Evolutionary conservation across 2,888 invertebrate genomes (phyloP).

Genomic region (Monoplex corrugatus): DNA sequence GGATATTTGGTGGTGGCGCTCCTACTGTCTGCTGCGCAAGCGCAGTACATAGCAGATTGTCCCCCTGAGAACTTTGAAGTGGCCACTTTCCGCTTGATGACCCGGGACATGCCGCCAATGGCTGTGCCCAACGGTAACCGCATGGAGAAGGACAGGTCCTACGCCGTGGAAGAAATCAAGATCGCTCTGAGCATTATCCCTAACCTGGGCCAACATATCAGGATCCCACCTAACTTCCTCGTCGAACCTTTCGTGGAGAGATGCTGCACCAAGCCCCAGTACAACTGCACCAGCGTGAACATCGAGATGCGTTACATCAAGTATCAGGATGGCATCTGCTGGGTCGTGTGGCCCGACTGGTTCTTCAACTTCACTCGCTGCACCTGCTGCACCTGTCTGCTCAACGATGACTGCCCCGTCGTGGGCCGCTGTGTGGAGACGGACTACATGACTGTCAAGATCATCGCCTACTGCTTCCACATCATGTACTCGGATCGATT

Average conservation of each 20-base stretch:
- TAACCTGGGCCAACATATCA: neutral
- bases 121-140: constrained; percentile 15
- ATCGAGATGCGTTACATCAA: constrained; percentile 39
- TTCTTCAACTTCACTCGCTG: constrained; percentile 32
- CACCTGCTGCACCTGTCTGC: constrained; percentile 39
- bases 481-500: constrained; percentile 36
- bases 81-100: constrained; percentile 33
- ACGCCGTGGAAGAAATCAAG: neutral
- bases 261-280: neutral
- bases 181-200: neutral
- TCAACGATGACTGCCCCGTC: constrained; percentile 4
- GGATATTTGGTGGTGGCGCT: constrained; percentile 14
- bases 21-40: constrained; percentile 26
- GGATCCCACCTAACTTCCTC: neutral
- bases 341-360: constrained; percentile 16
- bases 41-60: constrained; percentile 24
- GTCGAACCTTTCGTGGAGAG: constrained; percentile 38
- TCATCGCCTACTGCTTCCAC: constrained; percentile 37
- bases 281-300: constrained; percentile 26
- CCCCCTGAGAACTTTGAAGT: constrained; percentile 18
- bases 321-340: constrained; percentile 24
- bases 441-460: constrained; percentile 23
- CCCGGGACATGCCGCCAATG: constrained; percentile 12
- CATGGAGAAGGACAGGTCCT: neutral
- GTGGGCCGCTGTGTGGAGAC: constrained; percentile 42